Evolutionary conservation across 2,797 vertebrate species (phyloP).

Genomic region (Smutsia temminckii): DNA sequence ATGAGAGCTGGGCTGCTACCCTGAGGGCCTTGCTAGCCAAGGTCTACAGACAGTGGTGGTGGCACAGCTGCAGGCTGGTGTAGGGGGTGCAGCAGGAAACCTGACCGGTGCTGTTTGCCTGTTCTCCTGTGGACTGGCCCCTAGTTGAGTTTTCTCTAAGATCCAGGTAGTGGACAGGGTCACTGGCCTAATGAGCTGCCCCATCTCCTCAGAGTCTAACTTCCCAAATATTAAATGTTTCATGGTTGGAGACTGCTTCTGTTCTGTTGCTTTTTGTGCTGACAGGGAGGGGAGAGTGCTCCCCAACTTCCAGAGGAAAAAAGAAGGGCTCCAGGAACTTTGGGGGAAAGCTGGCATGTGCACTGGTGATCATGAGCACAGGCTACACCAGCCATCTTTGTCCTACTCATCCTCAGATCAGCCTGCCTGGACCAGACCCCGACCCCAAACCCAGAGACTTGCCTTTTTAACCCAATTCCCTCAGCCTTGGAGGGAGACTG

Average conservation of each 20-base stretch:
- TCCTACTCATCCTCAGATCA: too few relatives aligned
- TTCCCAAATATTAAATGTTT: conserved; percentile 54
- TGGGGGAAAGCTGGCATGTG: not conserved
- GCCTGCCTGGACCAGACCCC: not conserved
- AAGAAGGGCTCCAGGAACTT: not conserved
- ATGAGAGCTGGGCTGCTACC: conserved; percentile 87
- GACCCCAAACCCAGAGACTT: not conserved
- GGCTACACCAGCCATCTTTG: not conserved
- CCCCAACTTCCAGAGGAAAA: rapidly evolving
- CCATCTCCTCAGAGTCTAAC: rapidly evolving
- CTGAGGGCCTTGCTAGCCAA: conserved; percentile 43
- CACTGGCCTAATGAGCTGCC: not conserved
- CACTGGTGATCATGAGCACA: not conserved
- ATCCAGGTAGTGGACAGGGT: not conserved
- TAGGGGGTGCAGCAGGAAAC: not conserved
- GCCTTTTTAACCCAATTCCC: not conserved
- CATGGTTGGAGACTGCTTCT: not conserved
- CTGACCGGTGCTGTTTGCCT: not conserved
- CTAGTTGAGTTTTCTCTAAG: not conserved
- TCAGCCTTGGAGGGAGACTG: not conserved
- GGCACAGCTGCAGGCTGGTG: not conserved
- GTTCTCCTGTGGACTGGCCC: not conserved
- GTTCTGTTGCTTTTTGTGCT: not conserved
- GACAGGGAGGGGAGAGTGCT: not conserved
- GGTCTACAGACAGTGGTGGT: not conserved